A percentile compares a stretch with the other conserved stretches of the same genome.
Evolutionary conservation across 2,888 invertebrate genomes (phyloP).

Genomic region (Leptothorax acervorum): DNA sequence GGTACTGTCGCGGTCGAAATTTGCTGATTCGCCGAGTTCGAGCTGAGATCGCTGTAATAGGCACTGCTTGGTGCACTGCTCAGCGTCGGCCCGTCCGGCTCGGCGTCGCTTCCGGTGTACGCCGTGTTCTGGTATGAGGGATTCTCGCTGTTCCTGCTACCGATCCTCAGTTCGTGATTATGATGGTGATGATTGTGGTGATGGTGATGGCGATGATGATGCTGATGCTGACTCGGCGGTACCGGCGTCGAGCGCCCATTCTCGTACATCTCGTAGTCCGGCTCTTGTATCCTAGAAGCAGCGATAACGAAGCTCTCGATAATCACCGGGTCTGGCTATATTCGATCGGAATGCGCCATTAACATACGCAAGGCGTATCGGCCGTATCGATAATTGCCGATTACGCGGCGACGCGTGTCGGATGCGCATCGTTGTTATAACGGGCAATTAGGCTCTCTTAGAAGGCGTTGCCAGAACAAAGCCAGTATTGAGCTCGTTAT

Average conservation of each 20-base stretch:
- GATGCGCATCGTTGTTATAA: constrained; percentile 13
- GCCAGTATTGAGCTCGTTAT: neutral
- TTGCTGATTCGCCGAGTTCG: constrained; percentile 83
- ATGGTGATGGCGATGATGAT: constrained; percentile 77
- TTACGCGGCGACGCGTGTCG: constrained; percentile 42
- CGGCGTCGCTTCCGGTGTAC: constrained; percentile 87
- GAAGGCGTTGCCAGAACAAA: constrained; percentile 31
- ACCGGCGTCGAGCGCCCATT: constrained; percentile 82
- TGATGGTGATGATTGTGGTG: constrained; percentile 79
- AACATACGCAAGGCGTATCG: constrained; percentile 36
- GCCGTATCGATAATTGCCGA: constrained; percentile 47
- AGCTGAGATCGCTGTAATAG: constrained; percentile 90
- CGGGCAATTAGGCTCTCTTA: constrained; percentile 4
- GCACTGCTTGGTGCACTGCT: constrained; percentile 90
- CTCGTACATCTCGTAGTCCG: constrained; percentile 85
- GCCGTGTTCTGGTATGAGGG: constrained; percentile 91
- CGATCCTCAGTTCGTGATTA: constrained; percentile 73
- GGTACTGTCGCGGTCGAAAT: constrained; percentile 64
- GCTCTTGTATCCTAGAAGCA: constrained; percentile 82
- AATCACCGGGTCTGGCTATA: neutral
- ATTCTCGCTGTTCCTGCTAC: constrained; percentile 78
- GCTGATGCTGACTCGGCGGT: constrained; percentile 76
- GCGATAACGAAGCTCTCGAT: constrained; percentile 43
- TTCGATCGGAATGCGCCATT: constrained; percentile 42
- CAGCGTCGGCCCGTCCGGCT: constrained; percentile 87